Percentiles rank a stretch among this genome's conserved stretches.
phyloP scores from a whole-genome alignment of 2,113 vertebrate species.

The Gymnogyps californianus region DNA sequence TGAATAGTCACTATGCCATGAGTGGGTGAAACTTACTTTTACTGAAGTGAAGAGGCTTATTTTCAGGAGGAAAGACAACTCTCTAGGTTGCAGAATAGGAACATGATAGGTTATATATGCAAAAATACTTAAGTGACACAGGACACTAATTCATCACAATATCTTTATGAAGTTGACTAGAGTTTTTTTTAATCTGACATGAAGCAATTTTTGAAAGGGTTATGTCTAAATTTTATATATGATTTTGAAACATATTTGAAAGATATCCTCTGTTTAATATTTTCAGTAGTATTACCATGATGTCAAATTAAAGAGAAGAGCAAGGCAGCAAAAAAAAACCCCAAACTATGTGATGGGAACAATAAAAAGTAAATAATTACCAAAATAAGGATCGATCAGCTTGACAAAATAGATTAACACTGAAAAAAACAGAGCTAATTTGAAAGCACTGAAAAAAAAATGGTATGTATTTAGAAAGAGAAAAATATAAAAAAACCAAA shows the following conservation, averaged over 20 bases:
- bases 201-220: neutral
- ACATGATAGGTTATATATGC: neutral
- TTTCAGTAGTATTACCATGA: neutral
- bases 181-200: neutral
- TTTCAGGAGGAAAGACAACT: neutral
- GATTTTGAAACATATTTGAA: neutral
- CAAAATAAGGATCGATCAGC: neutral
- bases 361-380: neutral
- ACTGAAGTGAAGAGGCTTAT: neutral
- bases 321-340: neutral
- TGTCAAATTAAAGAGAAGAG: neutral
- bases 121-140: neutral
- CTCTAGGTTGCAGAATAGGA: neutral
- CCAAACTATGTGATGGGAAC: neutral
- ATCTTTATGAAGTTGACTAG: neutral
- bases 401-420: neutral
- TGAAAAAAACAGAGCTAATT: neutral
- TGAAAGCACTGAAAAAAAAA: neutral
- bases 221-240: neutral
- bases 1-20: neutral
- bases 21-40: neutral
- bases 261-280: neutral
- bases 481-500: neutral
- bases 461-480: neutral
- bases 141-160: neutral